Base-by-base conservation (phyloP, 2,888 invertebrate species). In the Pharmacophagus antenor region DNA sequence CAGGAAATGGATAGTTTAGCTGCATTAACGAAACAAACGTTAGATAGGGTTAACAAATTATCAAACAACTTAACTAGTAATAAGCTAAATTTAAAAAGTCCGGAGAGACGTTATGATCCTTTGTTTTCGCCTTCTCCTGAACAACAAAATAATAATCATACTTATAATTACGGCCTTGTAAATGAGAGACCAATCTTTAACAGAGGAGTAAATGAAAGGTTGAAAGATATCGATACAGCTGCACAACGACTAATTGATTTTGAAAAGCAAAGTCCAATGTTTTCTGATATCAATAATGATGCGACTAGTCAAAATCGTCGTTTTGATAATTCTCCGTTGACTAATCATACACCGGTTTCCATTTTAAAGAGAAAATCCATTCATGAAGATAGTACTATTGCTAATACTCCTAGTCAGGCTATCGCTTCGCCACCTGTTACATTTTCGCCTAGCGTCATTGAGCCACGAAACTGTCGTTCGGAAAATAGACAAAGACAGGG, bases 381-480 rank as follows among this genome's bases (percentile, higher is more conserved):
- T 65, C 91, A 92, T 55, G 93, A 93, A 69, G 92, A 92, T 62
- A 84, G 72, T 70, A 78, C 81, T 52, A 81, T 90, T 58, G 85
- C 91, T 25, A 89, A 84, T 57, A 78, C 88, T 58, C 85, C 91
- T 2, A 92, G 91, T 73, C 91, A 92, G 70, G 87, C 92, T 51
- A 88, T 90, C 64, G 80, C 92, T 62, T 92, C 93, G 22, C 94
- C 95, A 22, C 95, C 95, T 10, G 95, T 95, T 4, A 95, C 95
- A n/a, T 95, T 95, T 84, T 95, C 95, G 7, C 94, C 95, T 1
- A 95, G 92, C 73, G 95, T 95, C 58, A 84, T 94, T 51, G 95
- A 95, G 72, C 92, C 93, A 17, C 92, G 93, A 27, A 92, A 92
- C 59, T 87, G 91, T 59, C 90, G 90, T 23, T 83, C 91, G 37